phyloP scores from a whole-genome alignment of 2,113 vertebrate species.

The Solenodon paradoxus region DNA sequence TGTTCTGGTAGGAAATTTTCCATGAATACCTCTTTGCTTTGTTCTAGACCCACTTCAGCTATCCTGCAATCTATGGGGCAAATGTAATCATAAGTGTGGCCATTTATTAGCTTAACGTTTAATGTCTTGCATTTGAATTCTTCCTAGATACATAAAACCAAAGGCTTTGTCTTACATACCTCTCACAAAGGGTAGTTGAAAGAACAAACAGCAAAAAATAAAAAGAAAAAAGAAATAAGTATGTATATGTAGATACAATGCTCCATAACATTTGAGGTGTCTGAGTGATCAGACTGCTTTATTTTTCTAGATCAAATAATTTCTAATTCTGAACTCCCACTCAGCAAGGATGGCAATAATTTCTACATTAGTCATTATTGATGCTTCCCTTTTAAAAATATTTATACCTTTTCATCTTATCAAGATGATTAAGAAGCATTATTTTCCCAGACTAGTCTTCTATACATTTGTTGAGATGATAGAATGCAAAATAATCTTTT shows the following conservation, averaged over 20 bases:
- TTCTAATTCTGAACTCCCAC: neutral
- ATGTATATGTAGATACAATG: no score
- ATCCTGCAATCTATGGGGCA: neutral
- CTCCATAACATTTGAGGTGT: neutral
- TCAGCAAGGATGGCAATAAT: neutral
- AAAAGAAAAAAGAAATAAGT: no score
- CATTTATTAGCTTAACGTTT: neutral
- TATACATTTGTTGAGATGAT: neutral
- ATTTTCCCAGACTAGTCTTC: neutral
- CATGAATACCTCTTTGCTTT: neutral
- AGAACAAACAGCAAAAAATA: neutral
- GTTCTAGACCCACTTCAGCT: neutral
- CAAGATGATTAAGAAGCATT: neutral
- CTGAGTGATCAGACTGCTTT: neutral
- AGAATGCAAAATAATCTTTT: neutral
- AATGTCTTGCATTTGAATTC: neutral
- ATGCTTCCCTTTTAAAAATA: neutral
- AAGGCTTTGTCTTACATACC: neutral
- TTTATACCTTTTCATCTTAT: conserved; percentile 19
- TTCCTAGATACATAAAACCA: neutral
- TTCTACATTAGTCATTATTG: neutral
- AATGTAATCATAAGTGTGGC: neutral
- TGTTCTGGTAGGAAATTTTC: neutral
- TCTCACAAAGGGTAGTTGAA: neutral
- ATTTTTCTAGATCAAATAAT: conserved; percentile 6